Conservation (phyloP, 2,888 invertebrate genomes). For the Nemotelus nigrinus region DNA sequence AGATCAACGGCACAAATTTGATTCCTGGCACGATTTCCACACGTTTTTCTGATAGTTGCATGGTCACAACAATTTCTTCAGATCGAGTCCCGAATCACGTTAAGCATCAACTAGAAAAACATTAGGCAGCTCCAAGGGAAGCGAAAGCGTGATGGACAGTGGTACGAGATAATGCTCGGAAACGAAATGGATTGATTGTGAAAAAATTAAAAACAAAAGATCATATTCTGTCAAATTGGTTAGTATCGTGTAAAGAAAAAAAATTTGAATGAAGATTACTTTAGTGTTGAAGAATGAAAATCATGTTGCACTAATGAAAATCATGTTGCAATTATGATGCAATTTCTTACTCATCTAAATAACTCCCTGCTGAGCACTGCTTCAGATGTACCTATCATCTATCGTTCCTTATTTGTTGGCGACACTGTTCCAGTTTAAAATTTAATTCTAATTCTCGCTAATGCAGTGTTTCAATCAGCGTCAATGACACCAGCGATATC, state of each 20-base stretch:
- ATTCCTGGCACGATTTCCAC: slow-evolving; percentile 47
- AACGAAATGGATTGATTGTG: neutral
- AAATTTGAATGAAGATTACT: too few species aligned
- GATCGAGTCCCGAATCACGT: slow-evolving; percentile 22
- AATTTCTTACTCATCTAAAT: too few species aligned
- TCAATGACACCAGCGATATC: slow-evolving; percentile 10
- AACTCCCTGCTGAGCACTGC: too few species aligned
- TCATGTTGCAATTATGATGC: neutral
- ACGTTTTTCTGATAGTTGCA: slow-evolving; percentile 32
- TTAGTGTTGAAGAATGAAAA: neutral
- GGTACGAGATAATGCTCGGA: neutral
- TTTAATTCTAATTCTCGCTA: neutral
- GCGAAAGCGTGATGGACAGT: neutral
- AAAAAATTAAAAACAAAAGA: neutral
- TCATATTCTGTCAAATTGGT: neutral
- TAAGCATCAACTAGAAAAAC: slow-evolving; percentile 15
- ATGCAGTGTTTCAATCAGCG: slow-evolving; percentile 26
- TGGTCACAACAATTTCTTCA: slow-evolving; percentile 34
- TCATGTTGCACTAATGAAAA: neutral
- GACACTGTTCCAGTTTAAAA: too few species aligned
- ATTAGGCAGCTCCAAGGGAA: slow-evolving; percentile 23
- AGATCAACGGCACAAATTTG: slow-evolving; percentile 44
- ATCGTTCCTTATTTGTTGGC: too few species aligned
- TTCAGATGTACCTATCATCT: too few species aligned
- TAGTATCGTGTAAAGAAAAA: too few species aligned